Evolutionary conservation across 2,797 vertebrate genomes (phyloP), one percentile per base, ranked within the genome.

Genomic region (Micrastur ruficollis): DNA sequence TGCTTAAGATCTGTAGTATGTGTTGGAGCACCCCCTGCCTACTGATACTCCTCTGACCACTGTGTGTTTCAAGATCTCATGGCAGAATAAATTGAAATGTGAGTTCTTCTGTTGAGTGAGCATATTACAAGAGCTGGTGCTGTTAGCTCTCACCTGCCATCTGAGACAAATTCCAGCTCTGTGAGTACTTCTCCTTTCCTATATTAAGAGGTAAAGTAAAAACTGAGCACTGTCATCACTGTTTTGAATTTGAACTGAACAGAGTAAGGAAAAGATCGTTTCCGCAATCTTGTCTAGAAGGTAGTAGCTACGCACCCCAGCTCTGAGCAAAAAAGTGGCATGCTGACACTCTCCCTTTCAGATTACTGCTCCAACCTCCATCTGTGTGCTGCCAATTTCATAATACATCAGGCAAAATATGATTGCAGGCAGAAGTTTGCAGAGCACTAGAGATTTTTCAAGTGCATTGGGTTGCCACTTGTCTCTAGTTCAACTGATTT

Each of bases 21-120:
- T 79, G 26, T 89, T 80, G 90, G 67, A 91, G 81, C 85, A 85
- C 61, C 59, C 66, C 18, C 31, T 90, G 46, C 78, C 58, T 95
- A 44, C 52, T 80, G 91, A 26, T 56, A 38, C 61, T 56, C 26
- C 36, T 93, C 63, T 42, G 68, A 53, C 59, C 52, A 34, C 61
- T 38, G 19, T 1, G 12, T 44, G n/a, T 76, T 95, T 93, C 71
- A 71, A 26, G 52, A 66, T 78, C 55, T 93, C 52, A 29, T 15
- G 52, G 56, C 79, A 91, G 59, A 82, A 71, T 66, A 80, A 87
- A 89, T 34, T 82, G 90, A 95, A 95, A 78, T 65, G 67, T 50
- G 50, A 80, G 55, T 82, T 90, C 72, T 86, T 88, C 36, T 78
- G 55, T 91, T 88, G 80, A 95, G 85, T 67, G 86, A 90, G 53